These are phyloP conservation scores for Rhynchomys soricoides DNA, from an alignment of 2,113 vertebrate species.

Conservation along the genomic window DNA sequence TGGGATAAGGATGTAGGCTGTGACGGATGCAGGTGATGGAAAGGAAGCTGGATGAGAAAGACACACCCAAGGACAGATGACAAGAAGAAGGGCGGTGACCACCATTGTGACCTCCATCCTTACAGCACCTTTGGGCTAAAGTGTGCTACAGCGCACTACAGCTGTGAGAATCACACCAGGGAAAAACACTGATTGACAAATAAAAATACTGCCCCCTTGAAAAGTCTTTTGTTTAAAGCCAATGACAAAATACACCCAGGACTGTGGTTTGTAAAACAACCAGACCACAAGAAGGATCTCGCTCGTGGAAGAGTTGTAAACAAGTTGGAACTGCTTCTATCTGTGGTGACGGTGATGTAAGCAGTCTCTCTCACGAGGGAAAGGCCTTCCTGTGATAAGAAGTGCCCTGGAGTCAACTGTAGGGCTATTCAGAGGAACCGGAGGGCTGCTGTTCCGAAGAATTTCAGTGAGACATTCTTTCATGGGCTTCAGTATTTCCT, in stretches of 20 bases:
- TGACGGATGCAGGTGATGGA: neutral
- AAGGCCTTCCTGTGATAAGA: neutral
- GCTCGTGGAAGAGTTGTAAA: neutral
- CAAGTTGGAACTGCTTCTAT: neutral
- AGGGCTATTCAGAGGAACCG: neutral
- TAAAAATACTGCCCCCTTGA: neutral
- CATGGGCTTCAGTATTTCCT: neutral
- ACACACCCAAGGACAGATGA: fast-evolving
- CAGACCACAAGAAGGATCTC: neutral
- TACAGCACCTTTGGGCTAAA: fast-evolving
- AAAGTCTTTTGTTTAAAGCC: neutral
- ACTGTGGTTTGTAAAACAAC: neutral
- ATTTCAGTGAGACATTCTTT: neutral
- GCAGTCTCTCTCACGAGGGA: neutral
- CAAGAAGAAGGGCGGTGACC: no score
- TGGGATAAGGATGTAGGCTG: neutral
- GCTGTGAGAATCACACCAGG: neutral
- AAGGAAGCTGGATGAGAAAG: neutral
- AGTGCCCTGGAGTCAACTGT: neutral
- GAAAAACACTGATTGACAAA: neutral
- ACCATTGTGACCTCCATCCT: no score
- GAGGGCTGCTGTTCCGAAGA: fast-evolving
- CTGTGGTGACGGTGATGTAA: neutral
- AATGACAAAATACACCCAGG: neutral
- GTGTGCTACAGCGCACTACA: no score